Conservation (phyloP, 2,113 vertebrate species). For the Campylomormyrus numenius region DNA sequence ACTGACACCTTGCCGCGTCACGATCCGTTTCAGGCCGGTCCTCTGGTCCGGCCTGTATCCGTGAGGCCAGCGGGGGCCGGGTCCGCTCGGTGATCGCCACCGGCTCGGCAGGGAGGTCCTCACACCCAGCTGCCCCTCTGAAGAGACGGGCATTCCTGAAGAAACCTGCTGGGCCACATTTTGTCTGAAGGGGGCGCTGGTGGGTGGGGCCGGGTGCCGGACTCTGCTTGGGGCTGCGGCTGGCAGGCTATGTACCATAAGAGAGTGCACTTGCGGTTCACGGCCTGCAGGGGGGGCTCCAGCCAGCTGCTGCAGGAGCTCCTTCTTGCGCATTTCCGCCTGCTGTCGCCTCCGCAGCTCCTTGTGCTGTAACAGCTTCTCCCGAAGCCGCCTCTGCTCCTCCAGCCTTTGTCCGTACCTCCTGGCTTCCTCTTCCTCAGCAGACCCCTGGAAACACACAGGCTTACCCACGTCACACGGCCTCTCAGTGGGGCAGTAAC, state of each 20-base stretch:
- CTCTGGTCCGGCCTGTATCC: background rate
- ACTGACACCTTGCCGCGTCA: background rate
- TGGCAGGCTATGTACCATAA: background rate
- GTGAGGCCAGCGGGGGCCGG: background rate
- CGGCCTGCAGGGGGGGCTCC: constrained; percentile 40
- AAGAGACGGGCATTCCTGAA: background rate
- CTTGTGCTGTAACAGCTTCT: constrained; percentile 56
- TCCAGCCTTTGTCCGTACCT: constrained; percentile 69
- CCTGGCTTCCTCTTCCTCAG: constrained; percentile 67
- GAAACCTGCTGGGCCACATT: background rate
- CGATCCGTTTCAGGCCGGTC: background rate
- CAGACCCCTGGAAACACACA: constrained; percentile 50
- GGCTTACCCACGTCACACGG: background rate
- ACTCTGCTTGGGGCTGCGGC: background rate
- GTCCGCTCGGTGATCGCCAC: background rate
- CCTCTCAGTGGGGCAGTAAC: background rate
- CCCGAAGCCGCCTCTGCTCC: constrained; percentile 69
- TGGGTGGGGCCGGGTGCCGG: background rate
- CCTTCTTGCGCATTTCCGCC: constrained; percentile 62
- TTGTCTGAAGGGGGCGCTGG: background rate
- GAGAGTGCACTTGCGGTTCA: background rate
- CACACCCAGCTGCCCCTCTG: background rate
- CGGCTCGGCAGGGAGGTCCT: background rate
- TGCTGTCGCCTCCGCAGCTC: constrained; percentile 61
- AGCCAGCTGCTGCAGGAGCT: constrained; percentile 62